Evolutionary conservation across 2,113 vertebrate genomes (phyloP).

Genomic region (Syngnathus typhle): DNA sequence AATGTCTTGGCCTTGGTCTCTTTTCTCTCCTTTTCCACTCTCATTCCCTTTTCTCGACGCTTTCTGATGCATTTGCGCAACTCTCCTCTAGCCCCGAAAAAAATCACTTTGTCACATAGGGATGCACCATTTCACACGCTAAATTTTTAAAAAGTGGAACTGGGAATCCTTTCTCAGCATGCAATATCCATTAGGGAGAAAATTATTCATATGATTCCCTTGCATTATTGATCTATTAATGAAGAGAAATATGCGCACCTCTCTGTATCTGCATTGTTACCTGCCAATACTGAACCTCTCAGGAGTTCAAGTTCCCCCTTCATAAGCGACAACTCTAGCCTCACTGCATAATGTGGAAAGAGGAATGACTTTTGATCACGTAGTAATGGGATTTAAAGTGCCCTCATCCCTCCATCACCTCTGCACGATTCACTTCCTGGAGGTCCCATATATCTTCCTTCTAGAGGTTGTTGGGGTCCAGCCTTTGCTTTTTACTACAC

Average conservation of each 20-base stretch:
- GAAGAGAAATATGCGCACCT: slow-evolving; percentile 62
- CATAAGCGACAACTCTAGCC: slow-evolving; percentile 23
- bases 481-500: slow-evolving; percentile 21
- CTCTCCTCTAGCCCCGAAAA: slow-evolving; percentile 53
- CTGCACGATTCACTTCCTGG: slow-evolving; percentile 38
- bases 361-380: slow-evolving; percentile 54
- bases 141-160: slow-evolving; percentile 73
- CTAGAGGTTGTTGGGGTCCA: slow-evolving; percentile 21
- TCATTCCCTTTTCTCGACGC: slow-evolving; percentile 26
- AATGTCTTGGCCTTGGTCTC: slow-evolving; percentile 13
- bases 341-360: slow-evolving; percentile 27
- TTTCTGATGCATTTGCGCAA: slow-evolving; percentile 60
- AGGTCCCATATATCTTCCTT: slow-evolving; percentile 46
- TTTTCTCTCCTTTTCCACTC: slow-evolving; percentile 11
- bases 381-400: slow-evolving; percentile 55
- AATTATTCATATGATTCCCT: slow-evolving; percentile 73
- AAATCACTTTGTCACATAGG: slow-evolving; percentile 77
- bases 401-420: slow-evolving; percentile 44
- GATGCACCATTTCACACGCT: slow-evolving; percentile 75
- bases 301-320: slow-evolving; percentile 25
- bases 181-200: slow-evolving; percentile 75
- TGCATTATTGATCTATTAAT: slow-evolving; percentile 75
- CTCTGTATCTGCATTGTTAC: slow-evolving; percentile 55
- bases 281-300: slow-evolving; percentile 33
- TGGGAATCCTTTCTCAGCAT: slow-evolving; percentile 75